Base-by-base conservation (phyloP, 2,797 vertebrate genomes). In the Crypturellus tataupa region DNA sequence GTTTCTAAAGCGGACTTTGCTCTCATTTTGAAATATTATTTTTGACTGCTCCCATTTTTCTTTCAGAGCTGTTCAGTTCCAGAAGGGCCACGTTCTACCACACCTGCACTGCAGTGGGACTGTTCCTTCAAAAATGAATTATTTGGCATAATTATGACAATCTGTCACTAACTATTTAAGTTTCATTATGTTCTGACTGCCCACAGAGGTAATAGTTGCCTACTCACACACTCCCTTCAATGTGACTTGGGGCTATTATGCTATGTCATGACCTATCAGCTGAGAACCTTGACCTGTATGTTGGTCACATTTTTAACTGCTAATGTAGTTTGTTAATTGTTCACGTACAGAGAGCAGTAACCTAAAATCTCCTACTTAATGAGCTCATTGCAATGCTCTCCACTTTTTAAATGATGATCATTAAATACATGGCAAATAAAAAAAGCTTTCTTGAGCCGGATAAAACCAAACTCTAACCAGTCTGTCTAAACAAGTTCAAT, bases 261-360 rank as follows among this genome's bases (percentile, higher is more conserved):
- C 80, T 93, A 60, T 90, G 79, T 47, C 78, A 58, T 80, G 92
- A 92, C 72, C 85, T 82, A 53, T 75, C 85, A 91, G 9, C 80
- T 76, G 55, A 70, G 90, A 94, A 72, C 89, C 64, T 87, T 92
- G 94, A 95, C 95, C 89, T 83, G 47, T 79, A 78, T 67, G 78
- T 90, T 94, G 70, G 62, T 81, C 89, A 79, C 60, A 55, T 58
- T 89, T 95, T 89, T 96, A 96, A 97, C 95, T 95, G 94, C 91
- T 86, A 93, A 96, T 72, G 25, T 94, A 80, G 80, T 95, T 97
- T 92, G 93, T 95, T 97, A 97, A 97, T 96, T 95, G 95, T 94
- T 95, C 84, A 95, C 93, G 79, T 90, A 83, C 88, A 93, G 79
- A 93, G 87, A 96, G 33, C 72, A 91, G 59, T 9, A 40, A 73